Evolutionary conservation across 1,140 invertebrate genomes (phyloP), one percentile per base, ranked within the genome.

Genomic region (Drosophila lacteicornis): DNA sequence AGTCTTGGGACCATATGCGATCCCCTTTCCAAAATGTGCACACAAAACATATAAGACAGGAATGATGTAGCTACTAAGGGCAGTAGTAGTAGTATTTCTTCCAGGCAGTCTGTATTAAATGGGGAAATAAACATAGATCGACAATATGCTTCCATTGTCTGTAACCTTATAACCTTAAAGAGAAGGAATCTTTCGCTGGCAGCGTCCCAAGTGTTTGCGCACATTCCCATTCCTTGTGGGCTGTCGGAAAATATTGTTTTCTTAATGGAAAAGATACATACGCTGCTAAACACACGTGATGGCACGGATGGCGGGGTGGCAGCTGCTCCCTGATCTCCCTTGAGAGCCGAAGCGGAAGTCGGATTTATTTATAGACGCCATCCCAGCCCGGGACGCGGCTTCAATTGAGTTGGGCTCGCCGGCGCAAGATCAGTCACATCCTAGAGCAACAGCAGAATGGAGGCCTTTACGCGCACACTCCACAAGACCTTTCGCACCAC

Each of bases 401-500:
- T 50, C 59, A 69, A 60, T 82, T 62, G 45, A 87, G 68, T 63
- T 55, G 58, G 43, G 45, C 61, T 87, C 63, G 40, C 2, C 19
- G 36, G 22, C 40, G 12, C 47, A 17, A 27, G 49, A 36, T 65
- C 62, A 76, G 56, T 62, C 65, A 19, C 22, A 70, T 61, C 50
- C 36, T 33, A 62, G 40, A 49, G n/a, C 3, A 43, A 8, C 67
- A 45, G 11, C 49, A 47, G 38, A 55, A 86, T 87, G 76, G 80
- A 87, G n/a, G 71, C 80, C 4, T 87, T 87, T 22, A 88, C 73
- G 49, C 80, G 84, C 68, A 87, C 71, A 47, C 65, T 88, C 38
- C 65, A 87, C 51, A 85, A 85, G 17, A 83, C 84, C 27, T 87
- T 87, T 71, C 76, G 82, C 79, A 86, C 51, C 42, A 87, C 58